Evolutionary conservation across 2,888 invertebrate genomes (phyloP), one percentile per base, ranked within the genome.

Genomic region (Yponomeuta sedellus): DNA sequence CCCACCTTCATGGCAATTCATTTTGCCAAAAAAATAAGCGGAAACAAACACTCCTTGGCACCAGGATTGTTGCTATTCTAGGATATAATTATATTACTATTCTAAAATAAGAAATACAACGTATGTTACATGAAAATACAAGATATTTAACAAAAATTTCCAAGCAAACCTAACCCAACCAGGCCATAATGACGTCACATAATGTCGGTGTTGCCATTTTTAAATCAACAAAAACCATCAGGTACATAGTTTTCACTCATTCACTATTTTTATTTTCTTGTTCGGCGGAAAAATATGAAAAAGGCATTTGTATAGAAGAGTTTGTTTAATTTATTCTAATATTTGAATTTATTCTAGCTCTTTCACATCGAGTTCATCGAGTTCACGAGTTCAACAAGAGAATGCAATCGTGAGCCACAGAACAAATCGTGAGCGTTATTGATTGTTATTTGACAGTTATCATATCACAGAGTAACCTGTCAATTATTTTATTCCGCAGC

Each of bases 1-100:
- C 88, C 96, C 96, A 94, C 98, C 98, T 94, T 97, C 97, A 96
- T 97, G 97, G 93, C 96, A 96, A 94, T 96, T 97, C 97, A 97
- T 97, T 95, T 94, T 94, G 89, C 88, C 90, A 83, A 81, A 85
- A 83, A 85, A 83, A 82, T 83, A 83, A 84, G 82, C 81, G 80
- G 81, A 82, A 81, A 84, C 78, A 82, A 82, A 82, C 79, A 84
- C 81, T 87, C 83, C 82, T 88, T 84, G 86, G 88, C 88, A 88
- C 86, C 86, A 86, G 80, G 77, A 79, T 85, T 83, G 82, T 82
- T 79, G 80, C 83, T 88, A 88, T 86, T 84, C 75, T 86, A 83
- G 84, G 83, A 85, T 85, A 83, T 88, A 91, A 88, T 87, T 87
- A 84, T 90, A 88, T 87, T 84, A 86, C 83, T 89, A 88, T 76